These are phyloP conservation scores for Passer domesticus DNA, from an alignment of 2,113 vertebrate species.

Conservation along the genomic window DNA sequence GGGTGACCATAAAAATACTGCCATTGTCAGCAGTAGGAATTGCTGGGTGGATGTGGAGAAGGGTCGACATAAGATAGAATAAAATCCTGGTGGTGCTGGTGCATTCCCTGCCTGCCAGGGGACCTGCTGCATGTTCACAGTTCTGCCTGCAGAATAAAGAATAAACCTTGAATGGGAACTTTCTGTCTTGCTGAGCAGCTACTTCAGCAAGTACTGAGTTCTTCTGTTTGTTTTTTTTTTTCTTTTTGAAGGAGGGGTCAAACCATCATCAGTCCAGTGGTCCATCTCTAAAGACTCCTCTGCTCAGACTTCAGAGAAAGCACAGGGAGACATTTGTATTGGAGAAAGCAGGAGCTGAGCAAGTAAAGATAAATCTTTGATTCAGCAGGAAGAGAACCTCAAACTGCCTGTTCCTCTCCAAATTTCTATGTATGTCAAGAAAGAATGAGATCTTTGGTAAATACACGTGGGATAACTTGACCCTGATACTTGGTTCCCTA, in stretches of 20 bases:
- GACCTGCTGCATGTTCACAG: rapidly evolving
- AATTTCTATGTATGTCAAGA: neutral
- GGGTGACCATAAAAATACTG: neutral
- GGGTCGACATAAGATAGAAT: rapidly evolving
- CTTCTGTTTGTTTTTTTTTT: neutral
- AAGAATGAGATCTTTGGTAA: neutral
- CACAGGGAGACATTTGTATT: neutral
- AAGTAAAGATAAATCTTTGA: neutral
- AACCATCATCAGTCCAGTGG: neutral
- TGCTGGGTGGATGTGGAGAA: neutral
- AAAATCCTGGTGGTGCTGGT: neutral
- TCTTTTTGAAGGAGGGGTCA: neutral
- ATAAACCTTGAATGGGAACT: neutral
- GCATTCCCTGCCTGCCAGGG: neutral
- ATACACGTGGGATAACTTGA: neutral
- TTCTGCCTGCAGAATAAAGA: neutral
- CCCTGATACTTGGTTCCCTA: neutral
- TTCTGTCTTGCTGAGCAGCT: neutral
- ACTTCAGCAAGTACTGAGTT: neutral
- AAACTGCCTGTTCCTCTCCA: neutral
- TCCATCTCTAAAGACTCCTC: neutral
- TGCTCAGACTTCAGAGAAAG: neutral
- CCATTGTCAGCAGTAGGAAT: neutral
- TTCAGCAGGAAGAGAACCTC: neutral
- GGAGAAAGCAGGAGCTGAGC: neutral